A percentile compares a stretch with the other conserved stretches of the same genome.
Conservation (phyloP, 2,888 invertebrate genomes). For the Sturmia bella region DNA sequence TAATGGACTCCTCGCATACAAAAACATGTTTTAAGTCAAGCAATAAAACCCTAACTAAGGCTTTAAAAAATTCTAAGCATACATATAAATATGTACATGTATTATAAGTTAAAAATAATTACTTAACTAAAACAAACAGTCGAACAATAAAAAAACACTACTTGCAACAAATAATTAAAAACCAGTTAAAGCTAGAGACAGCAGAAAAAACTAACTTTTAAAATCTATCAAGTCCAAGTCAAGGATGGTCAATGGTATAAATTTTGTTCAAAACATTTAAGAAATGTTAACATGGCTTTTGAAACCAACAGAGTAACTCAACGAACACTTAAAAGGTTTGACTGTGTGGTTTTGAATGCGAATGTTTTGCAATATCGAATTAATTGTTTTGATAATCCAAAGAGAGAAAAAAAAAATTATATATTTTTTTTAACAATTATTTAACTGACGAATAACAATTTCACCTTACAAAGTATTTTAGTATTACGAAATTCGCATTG, state of each 20-base stretch:
- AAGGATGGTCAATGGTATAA: constrained; percentile 64
- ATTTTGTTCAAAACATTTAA: constrained; percentile 31
- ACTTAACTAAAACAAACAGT: background rate
- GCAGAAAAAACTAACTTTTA: constrained; percentile 19
- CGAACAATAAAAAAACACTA: constrained; percentile 3
- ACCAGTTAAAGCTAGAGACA: constrained; percentile 15
- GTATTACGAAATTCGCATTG: background rate
- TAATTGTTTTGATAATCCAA: constrained; percentile 24
- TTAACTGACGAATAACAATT: constrained; percentile 38
- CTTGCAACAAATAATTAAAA: background rate
- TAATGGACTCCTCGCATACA: background rate
- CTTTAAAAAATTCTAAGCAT: constrained; percentile 16
- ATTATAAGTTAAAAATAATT: constrained; percentile 17
- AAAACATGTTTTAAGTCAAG: background rate
- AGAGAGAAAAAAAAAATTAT: constrained; percentile 11
- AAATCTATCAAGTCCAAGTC: constrained; percentile 60
- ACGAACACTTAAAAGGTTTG: background rate
- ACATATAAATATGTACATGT: background rate
- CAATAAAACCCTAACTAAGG: background rate
- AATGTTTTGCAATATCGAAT: constrained; percentile 37
- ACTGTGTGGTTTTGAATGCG: background rate
- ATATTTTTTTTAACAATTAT: constrained; percentile 32
- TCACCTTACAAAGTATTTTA: background rate
- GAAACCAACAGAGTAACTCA: constrained; percentile 16
- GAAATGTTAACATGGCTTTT: constrained; percentile 6